These are phyloP conservation scores for Aulostomus chinensis DNA, from an alignment of 2,797 vertebrate species.

Conservation along the genomic window DNA sequence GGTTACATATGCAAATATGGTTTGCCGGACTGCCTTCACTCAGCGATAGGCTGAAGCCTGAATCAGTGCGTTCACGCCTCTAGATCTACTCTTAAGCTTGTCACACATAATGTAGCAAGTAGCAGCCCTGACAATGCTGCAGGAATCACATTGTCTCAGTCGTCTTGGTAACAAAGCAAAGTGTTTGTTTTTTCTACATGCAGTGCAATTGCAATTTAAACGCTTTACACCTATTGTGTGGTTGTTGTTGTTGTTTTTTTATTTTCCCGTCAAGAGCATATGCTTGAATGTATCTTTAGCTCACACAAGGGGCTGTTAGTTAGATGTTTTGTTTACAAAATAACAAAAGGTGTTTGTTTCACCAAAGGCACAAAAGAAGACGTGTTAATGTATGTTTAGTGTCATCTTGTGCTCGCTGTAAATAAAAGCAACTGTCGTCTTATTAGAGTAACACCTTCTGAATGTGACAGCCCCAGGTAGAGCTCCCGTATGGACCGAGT, in stretches of 20 bases:
- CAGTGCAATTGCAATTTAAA: conserved; percentile 69
- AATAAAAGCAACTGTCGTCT: conserved; percentile 75
- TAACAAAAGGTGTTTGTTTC: conserved; percentile 80
- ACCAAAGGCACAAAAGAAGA: conserved; percentile 79
- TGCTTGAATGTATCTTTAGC: conserved; percentile 84
- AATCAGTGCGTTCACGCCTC: conserved; percentile 64
- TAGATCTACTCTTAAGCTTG: conserved; percentile 77
- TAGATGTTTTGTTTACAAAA: conserved; percentile 82
- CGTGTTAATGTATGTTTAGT: conserved; percentile 79
- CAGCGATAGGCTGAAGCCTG: conserved; percentile 48
- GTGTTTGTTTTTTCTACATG: conserved; percentile 68
- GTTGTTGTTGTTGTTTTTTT: conserved; percentile 30
- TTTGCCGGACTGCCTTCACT: conserved; percentile 68
- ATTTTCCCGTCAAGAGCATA: conserved; percentile 77
- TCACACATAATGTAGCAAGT: conserved; percentile 77
- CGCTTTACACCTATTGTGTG: conserved; percentile 83
- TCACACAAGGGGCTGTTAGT: conserved; percentile 75
- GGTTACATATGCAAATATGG: conserved; percentile 62
- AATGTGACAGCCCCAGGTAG: conserved; percentile 71
- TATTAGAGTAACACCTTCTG: conserved; percentile 75
- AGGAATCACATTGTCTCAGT: conserved; percentile 84
- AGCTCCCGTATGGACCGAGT: conserved; percentile 63
- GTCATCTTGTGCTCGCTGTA: conserved; percentile 69
- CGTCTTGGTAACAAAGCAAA: conserved; percentile 86
- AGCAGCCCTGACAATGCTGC: conserved; percentile 70